A percentile compares a stretch with the other conserved stretches of the same genome.
phyloP scores from a whole-genome alignment of 2,113 vertebrate species.

The Pungitius pungitius region DNA sequence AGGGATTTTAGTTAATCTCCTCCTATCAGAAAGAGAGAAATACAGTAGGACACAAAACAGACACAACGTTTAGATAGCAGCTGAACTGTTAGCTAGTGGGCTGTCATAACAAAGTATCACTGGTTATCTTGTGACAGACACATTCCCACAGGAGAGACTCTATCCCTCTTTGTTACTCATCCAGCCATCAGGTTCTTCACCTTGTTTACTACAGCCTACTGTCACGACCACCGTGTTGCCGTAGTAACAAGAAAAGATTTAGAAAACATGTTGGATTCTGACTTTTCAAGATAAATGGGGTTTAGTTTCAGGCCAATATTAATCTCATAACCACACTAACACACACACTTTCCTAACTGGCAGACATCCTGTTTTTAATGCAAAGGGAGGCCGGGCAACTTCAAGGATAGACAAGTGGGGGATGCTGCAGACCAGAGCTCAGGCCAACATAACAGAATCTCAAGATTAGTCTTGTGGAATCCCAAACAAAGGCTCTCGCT shows the following conservation, averaged over 20 bases:
- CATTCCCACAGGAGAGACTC: background rate
- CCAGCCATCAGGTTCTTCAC: background rate
- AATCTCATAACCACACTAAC: conserved; percentile 14
- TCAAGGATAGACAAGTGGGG: conserved; percentile 37
- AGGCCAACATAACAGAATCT: conserved; percentile 42
- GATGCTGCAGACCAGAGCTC: conserved; percentile 26
- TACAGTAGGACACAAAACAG: background rate
- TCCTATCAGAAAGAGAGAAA: background rate
- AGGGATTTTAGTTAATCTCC: background rate
- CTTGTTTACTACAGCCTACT: background rate
- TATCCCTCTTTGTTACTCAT: background rate
- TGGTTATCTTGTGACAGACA: background rate
- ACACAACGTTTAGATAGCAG: conserved; percentile 1
- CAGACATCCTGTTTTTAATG: conserved; percentile 27
- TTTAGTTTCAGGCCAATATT: background rate
- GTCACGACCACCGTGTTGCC: background rate
- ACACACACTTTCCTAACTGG: conserved; percentile 14
- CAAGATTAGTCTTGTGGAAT: conserved; percentile 48
- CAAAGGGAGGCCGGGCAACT: conserved; percentile 15
- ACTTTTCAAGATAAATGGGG: background rate
- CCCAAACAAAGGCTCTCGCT: conserved; percentile 48
- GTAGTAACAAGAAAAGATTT: background rate
- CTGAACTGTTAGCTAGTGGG: background rate
- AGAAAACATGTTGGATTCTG: background rate
- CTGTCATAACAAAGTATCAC: background rate